Evolutionary conservation across 1,140 invertebrate genomes (phyloP).

Genomic region (Drosophila watanabei): DNA sequence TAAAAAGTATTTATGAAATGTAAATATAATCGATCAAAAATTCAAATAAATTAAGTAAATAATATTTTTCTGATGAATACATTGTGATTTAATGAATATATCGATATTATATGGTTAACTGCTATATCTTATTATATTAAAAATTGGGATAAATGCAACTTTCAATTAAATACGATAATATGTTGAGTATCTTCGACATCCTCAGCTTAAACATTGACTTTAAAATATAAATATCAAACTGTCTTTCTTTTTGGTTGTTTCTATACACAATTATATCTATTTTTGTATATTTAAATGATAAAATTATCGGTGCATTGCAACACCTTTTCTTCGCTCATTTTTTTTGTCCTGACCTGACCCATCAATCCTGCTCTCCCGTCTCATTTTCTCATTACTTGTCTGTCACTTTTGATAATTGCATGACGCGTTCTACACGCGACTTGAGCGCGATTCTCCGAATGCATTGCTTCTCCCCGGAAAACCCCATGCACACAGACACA

Average conservation of each 20-base stretch:
- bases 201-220: not conserved
- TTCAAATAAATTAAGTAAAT: no score
- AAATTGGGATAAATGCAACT: not conserved
- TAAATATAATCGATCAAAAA: no score
- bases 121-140: no score
- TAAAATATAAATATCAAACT: not conserved
- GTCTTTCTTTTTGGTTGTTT: no score
- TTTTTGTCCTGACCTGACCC: not conserved
- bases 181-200: no score
- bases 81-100: no score
- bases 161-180: no score
- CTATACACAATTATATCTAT: no score
- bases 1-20: no score
- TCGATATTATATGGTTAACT: no score
- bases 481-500: not conserved
- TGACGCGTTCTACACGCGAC: slow-evolving; percentile 68
- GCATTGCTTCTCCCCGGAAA: slow-evolving; percentile 6
- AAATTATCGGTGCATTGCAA: not conserved
- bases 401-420: slow-evolving; percentile 67
- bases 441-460: slow-evolving; percentile 16
- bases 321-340: not conserved
- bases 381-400: slow-evolving; percentile 36
- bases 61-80: no score
- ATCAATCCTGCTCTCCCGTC: not conserved
- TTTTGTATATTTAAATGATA: not conserved